These are phyloP conservation scores for Thecophora atra DNA, from an alignment of 2,888 invertebrate species.

Conservation along the genomic window DNA sequence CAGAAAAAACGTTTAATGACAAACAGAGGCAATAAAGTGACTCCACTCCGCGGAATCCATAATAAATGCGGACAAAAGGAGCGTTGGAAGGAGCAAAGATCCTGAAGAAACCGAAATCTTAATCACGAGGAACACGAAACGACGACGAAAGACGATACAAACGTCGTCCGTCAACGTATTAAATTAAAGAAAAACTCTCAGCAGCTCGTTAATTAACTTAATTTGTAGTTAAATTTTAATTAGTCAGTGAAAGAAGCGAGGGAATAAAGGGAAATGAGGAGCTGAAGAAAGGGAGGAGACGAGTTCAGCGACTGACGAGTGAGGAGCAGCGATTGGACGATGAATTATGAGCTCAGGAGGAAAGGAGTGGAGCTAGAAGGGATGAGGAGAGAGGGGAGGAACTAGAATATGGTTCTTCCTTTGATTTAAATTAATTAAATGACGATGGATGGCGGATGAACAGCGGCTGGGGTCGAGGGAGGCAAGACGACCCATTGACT, in stretches of 20 bases:
- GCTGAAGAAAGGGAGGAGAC: neutral
- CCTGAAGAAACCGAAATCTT: neutral
- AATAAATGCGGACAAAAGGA: no score
- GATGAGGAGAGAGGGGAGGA: neutral
- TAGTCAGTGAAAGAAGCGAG: constrained; percentile 21
- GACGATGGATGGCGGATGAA: neutral
- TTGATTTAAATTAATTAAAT: neutral
- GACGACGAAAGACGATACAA: neutral
- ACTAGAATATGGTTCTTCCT: no score
- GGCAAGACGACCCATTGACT: neutral
- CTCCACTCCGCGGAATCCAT: no score
- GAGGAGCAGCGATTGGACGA: neutral
- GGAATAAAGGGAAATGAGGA: constrained; percentile 3
- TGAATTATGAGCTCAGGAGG: constrained; percentile 10
- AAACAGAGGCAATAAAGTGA: no score
- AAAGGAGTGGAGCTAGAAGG: neutral
- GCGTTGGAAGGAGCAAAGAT: neutral
- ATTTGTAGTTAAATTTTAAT: constrained; percentile 45
- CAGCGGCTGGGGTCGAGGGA: neutral
- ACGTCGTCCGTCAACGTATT: neutral
- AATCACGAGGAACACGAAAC: neutral
- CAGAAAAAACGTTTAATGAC: neutral
- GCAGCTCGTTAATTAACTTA: constrained; percentile 44
- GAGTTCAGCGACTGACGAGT: neutral
- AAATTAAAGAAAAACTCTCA: neutral